These are phyloP conservation scores for Hyles vespertilio DNA, from an alignment of 1,140 invertebrate genomes.

Conservation along the genomic window DNA sequence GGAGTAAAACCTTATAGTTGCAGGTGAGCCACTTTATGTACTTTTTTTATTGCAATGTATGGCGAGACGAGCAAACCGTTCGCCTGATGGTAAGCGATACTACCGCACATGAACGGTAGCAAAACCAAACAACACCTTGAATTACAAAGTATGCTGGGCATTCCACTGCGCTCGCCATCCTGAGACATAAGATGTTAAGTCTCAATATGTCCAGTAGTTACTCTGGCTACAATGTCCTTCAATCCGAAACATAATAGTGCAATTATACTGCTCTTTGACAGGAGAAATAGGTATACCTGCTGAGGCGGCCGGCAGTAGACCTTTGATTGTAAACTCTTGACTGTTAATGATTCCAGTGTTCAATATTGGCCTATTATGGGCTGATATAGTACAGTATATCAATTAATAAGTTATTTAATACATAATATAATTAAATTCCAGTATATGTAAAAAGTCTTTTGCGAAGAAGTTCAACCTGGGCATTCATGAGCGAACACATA, in stretches of 20 bases:
- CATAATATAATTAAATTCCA: constrained; percentile 14
- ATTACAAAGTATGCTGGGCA: too few species aligned
- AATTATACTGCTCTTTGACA: too few species aligned
- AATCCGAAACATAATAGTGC: too few species aligned
- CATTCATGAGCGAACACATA: constrained; percentile 79
- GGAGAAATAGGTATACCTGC: too few species aligned
- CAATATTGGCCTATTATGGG: not conserved
- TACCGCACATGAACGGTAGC: too few species aligned
- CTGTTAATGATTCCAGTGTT: not conserved
- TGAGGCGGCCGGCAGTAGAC: too few species aligned
- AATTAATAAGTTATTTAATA: not conserved
- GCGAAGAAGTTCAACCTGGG: constrained; percentile 37
- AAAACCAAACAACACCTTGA: too few species aligned
- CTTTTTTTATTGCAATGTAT: not conserved
- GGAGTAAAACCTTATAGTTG: constrained; percentile 41
- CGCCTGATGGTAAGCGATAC: not conserved
- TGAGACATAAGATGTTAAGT: too few species aligned
- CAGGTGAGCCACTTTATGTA: constrained; percentile 22
- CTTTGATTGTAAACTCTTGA: not conserved
- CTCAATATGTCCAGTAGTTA: too few species aligned
- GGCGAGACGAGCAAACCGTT: too few species aligned
- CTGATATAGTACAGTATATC: not conserved
- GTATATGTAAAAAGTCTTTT: constrained; percentile 47
- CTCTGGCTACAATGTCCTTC: too few species aligned
- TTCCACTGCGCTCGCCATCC: too few species aligned